phyloP scores from a whole-genome alignment of 2,797 vertebrate species.

The Distichodus sexfasciatus region DNA sequence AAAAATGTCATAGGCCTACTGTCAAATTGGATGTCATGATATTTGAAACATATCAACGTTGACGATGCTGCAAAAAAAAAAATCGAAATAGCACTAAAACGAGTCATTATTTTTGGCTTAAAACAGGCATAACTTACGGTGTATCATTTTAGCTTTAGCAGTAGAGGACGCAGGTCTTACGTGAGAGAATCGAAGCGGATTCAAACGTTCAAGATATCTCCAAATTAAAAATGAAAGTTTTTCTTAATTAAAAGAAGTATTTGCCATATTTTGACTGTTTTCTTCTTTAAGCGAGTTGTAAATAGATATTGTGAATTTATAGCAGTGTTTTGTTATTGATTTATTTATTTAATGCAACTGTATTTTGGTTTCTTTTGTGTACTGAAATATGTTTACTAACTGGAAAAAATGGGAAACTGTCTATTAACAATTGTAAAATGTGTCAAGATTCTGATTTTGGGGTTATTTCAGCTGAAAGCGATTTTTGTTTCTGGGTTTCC shows the following conservation, averaged over 20 bases:
- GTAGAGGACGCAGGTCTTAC: not conserved
- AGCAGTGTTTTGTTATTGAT: constrained; percentile 65
- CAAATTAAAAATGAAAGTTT: not conserved
- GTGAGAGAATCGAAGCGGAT: not conserved
- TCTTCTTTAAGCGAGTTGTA: constrained; percentile 65
- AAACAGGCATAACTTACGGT: not conserved
- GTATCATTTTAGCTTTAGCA: constrained; percentile 9
- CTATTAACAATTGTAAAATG: constrained; percentile 50
- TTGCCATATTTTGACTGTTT: constrained; percentile 18
- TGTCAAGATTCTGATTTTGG: constrained; percentile 28
- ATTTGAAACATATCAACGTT: constrained; percentile 71
- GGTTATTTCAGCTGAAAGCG: constrained; percentile 42
- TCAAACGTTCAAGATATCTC: no score
- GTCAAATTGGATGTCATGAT: constrained; percentile 68
- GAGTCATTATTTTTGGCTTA: not conserved
- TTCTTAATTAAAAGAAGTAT: constrained; percentile 2
- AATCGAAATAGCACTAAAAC: constrained; percentile 10
- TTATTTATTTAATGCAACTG: constrained; percentile 80
- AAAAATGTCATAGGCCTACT: constrained; percentile 43
- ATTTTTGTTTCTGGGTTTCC: constrained; percentile 6
- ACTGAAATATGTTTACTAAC: constrained; percentile 68
- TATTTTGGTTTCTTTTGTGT: constrained; percentile 59
- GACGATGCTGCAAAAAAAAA: constrained; percentile 69
- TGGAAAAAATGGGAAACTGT: constrained; percentile 57
- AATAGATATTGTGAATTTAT: constrained; percentile 73